Base-by-base conservation (phyloP, 2,797 vertebrate species). In the Hippocampus kuda region DNA sequence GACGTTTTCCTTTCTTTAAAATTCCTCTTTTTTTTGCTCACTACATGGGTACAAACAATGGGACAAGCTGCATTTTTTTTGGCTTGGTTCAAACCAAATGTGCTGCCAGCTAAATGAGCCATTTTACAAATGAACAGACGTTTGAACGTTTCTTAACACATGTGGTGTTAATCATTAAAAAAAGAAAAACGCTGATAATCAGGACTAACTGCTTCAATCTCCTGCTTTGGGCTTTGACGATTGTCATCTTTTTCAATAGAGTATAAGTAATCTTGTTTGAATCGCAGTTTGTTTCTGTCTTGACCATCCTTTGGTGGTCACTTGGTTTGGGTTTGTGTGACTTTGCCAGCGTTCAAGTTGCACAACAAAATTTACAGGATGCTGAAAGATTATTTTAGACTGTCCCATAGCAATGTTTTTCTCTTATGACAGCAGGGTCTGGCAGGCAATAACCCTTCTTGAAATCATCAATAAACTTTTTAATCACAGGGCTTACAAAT, bases 391-490 rank as follows among this genome's bases (percentile, higher is more conserved):
- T 34, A 61, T 61, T 61, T 61, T 34, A 20, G 59, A 16, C 30
- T 38, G 38, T 48, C 42, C 63, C 63, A 18, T 18, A 30, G 24
- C 15, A 46, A 65, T 65, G 48, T 74, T 63, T 65, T 56, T 57
- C 61, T 62, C 4, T 42, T 15, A 54, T 24, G 24, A 56, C 67
- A 60, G 48, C 61, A 4, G 42, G 48, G 51, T 68, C 38, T 65
- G 64, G 24, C 41, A 72, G 53, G 38, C 53, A 68, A 72, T 57
- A 72, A 72, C 65, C 26, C 46, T 7, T 3, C 57, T 65, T 24
- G 62, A 16, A 48, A 9, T 70, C 56, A 69, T 68, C 46, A 68
- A 75, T 72, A 59, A 77, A 70, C 60, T 44, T 64, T 64, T 64
- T 64, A 64, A 64, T 64, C 62, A 64, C 62, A 44, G 62, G 13